Base-by-base conservation (phyloP, 1,140 invertebrate genomes). In the Mamestra configurata region DNA sequence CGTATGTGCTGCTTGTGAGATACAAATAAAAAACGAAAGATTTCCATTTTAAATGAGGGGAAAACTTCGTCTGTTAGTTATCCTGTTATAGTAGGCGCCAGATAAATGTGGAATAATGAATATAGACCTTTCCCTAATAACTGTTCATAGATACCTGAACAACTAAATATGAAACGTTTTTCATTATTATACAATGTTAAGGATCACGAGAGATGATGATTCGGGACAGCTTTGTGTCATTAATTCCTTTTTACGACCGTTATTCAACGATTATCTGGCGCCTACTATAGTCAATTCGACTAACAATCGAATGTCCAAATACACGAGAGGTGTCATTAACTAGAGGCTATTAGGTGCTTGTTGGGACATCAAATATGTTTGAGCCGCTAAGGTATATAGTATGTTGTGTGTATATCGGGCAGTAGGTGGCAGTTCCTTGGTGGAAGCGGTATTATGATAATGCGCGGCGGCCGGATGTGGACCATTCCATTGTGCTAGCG, bases 371-470 rank as follows among this genome's bases (percentile, higher is more conserved):
- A 64, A 37, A 64, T 18, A 10, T 37, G 35, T 64, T 35, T 8
- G 31, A 61, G 24, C 31, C 15, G 31, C 24, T 6, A 11, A 10
- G 0, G 43, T 51, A 27, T 49, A 70, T 27, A 11, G n/a, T 55
- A 37, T 18, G 31, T 13, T 31, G 24, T 31, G 24, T 76, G 5
- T 76, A 51, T 77, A 24, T 70, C 37, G 51, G 66, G 31, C 37
- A 66, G 59, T 79, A 79, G 76, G 61, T 79, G 80, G 80, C 76
- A 80, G 89, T 86, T 88, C 86, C 86, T 91, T 85, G 86, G 89
- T 91, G 89, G 89, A 92, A 90, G 90, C 86, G 84, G 88, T 92
- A 89, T 94, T 94, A 93, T 93, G 90, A 89, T 94, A 93, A 93
- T 93, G 83, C 82, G 84, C 81, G 71, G 81, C 79, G 86, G 86